Base-by-base conservation (phyloP, 1,140 invertebrate genomes). In the Drosophila watanabei region DNA sequence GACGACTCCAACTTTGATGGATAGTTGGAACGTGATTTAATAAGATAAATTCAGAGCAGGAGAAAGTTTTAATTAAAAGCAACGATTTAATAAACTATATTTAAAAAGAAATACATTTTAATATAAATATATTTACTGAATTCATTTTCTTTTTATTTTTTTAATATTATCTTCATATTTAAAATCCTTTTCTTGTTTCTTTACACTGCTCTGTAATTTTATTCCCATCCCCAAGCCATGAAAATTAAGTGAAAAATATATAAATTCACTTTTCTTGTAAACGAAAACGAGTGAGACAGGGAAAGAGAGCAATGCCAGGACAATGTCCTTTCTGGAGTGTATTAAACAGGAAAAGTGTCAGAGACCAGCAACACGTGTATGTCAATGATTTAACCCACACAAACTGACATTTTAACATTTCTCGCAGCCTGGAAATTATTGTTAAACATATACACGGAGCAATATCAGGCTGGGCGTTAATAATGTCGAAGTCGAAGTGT, bases 401-500 rank as follows among this genome's bases (percentile, higher is more conserved):
- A 49, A 35, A 30, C 35, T 39, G 54, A 18, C 51, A 52, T 32
- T 52, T 52, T 52, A 52, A 52, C 49, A 33, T 33, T 52, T 52
- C 51, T 52, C 30, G n/a, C 69, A 58, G 16, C 1, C 52, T 33
- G 24, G 24, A 63, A 66, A 66, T 66, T 66, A 66, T 63, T 66
- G 63, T 45, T 66, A 64, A 66, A 66, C 45, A 63, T 66, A 66
- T 62, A 64, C 35, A 57, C 37, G 20, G 13, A 16, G 56, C 24
- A 18, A 64, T 35, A 33, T 35, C 24, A 13, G 35, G 13, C 52
- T 78, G 56, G n/a, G 64, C 65, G 75, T 70, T 78, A 79, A 78
- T 78, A 78, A 79, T 71, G 75, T 70, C 65, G 37, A 79, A 79
- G 57, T 79, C 75, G n/a, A 79, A 79, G 75, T 79, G 75, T 79